phyloP scores from a whole-genome alignment of 2,113 vertebrate genomes.

The Blennius ocellaris region DNA sequence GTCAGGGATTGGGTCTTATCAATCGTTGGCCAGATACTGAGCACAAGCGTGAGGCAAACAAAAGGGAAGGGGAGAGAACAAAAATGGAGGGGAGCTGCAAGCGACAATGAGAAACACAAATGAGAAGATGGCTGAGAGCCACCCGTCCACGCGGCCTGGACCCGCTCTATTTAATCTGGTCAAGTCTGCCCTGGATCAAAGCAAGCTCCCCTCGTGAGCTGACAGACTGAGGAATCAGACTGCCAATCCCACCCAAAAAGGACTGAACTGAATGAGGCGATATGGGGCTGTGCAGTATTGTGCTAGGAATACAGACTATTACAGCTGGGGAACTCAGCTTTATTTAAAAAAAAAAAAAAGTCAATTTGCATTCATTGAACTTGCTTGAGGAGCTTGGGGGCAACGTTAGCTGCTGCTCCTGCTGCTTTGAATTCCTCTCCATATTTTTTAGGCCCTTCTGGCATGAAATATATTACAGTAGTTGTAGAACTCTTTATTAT shows the following conservation, averaged over 20 bases:
- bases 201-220: slow-evolving; percentile 60
- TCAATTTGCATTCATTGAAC: slow-evolving; percentile 67
- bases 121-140: slow-evolving; percentile 72
- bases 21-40: slow-evolving; percentile 83
- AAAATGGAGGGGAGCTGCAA: slow-evolving; percentile 63
- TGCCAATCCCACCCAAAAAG: slow-evolving; percentile 55
- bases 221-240: slow-evolving; percentile 50
- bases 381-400: slow-evolving; percentile 51
- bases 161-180: slow-evolving; percentile 73
- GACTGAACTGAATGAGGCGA: slow-evolving; percentile 58
- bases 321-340: slow-evolving; percentile 54
- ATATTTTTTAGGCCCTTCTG: slow-evolving; percentile 61
- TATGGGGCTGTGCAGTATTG: slow-evolving; percentile 49
- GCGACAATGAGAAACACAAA: slow-evolving; percentile 78
- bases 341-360: slow-evolving; percentile 47
- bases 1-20: slow-evolving; percentile 84
- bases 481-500: slow-evolving; percentile 64
- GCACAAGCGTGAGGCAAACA: slow-evolving; percentile 73
- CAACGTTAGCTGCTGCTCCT: slow-evolving; percentile 56
- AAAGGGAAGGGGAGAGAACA: slow-evolving; percentile 58
- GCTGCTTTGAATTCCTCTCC: slow-evolving; percentile 60
- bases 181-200: slow-evolving; percentile 70
- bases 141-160: slow-evolving; percentile 51
- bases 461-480: slow-evolving; percentile 63
- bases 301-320: slow-evolving; percentile 55